A percentile compares a stretch with the other conserved stretches of the same genome.
Conservation (phyloP, 2,113 vertebrate genomes). For the Catharus minimus region DNA sequence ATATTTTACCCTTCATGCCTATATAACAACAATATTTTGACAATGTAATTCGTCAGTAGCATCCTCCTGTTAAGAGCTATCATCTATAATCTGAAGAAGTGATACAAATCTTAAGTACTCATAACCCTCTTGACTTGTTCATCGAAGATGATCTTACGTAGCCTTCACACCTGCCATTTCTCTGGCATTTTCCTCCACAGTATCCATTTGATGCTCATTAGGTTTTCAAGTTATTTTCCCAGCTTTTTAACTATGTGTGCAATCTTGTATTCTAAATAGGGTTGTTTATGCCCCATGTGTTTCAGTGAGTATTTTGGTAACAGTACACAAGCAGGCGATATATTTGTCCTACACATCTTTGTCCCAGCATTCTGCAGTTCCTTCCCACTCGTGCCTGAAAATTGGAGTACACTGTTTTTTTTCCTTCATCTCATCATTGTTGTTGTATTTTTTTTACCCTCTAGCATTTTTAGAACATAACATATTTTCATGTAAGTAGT, state of each 20-base stretch:
- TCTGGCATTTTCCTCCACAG: slow-evolving; percentile 58
- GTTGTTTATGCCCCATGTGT: slow-evolving; percentile 69
- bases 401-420: slow-evolving; percentile 57
- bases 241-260: slow-evolving; percentile 66
- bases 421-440: slow-evolving; percentile 66
- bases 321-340: slow-evolving; percentile 70
- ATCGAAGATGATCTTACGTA: slow-evolving; percentile 48
- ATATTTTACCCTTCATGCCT: slow-evolving; percentile 73
- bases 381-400: slow-evolving; percentile 68
- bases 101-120: slow-evolving; percentile 68
- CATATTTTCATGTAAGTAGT: slow-evolving; percentile 67
- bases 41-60: slow-evolving; percentile 70
- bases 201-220: slow-evolving; percentile 63
- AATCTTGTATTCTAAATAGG: slow-evolving; percentile 69
- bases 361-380: slow-evolving; percentile 69
- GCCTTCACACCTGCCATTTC: slow-evolving; percentile 61
- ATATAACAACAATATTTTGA: slow-evolving; percentile 71
- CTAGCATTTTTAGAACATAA: slow-evolving; percentile 68
- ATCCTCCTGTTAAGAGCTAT: slow-evolving; percentile 68
- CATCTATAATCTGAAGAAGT: slow-evolving; percentile 67
- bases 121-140: slow-evolving; percentile 58
- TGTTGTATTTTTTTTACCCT: slow-evolving; percentile 68
- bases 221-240: slow-evolving; percentile 64
- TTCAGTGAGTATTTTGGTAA: slow-evolving; percentile 70
- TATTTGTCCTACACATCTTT: slow-evolving; percentile 73